Conservation (phyloP, 1,140 invertebrate genomes). For the Zelostemma sp. region DNA sequence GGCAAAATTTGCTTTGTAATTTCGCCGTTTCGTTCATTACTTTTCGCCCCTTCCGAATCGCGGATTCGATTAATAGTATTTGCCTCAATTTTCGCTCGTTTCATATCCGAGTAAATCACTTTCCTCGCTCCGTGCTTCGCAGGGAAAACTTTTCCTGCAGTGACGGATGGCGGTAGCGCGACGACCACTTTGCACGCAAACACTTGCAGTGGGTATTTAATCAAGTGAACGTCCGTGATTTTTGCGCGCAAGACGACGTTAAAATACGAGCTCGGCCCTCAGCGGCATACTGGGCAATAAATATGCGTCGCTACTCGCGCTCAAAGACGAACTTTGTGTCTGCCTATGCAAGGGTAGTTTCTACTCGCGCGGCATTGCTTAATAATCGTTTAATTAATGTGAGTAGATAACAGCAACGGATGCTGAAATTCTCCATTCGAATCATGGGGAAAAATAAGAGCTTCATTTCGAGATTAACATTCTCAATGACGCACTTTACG, state of each 20-base stretch:
- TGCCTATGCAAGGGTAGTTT: not conserved
- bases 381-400: slow-evolving; percentile 1
- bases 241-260: slow-evolving; percentile 27
- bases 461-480: not conserved
- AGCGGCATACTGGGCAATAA: slow-evolving; percentile 15
- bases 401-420: too few relatives aligned
- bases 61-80: too few relatives aligned
- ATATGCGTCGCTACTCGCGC: slow-evolving; percentile 12
- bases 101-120: slow-evolving; percentile 28
- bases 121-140: slow-evolving; percentile 8
- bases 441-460: not conserved
- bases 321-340: slow-evolving; percentile 9
- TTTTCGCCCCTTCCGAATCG: too few relatives aligned
- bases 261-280: slow-evolving; percentile 28
- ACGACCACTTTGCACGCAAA: slow-evolving; percentile 40
- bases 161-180: slow-evolving; percentile 29
- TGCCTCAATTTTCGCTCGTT: slow-evolving; percentile 30
- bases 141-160: slow-evolving; percentile 24
- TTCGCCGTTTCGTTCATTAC: not conserved
- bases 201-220: slow-evolving; percentile 29
- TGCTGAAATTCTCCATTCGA: too few relatives aligned
- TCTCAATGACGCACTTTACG: slow-evolving; percentile 21
- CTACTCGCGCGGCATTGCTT: not conserved
- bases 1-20: slow-evolving; percentile 11
- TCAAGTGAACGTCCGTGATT: slow-evolving; percentile 39